Percentiles rank a stretch among this genome's conserved stretches.
Evolutionary conservation across 2,113 vertebrate species (phyloP).

Genomic region (Tachysurus vachellii): DNA sequence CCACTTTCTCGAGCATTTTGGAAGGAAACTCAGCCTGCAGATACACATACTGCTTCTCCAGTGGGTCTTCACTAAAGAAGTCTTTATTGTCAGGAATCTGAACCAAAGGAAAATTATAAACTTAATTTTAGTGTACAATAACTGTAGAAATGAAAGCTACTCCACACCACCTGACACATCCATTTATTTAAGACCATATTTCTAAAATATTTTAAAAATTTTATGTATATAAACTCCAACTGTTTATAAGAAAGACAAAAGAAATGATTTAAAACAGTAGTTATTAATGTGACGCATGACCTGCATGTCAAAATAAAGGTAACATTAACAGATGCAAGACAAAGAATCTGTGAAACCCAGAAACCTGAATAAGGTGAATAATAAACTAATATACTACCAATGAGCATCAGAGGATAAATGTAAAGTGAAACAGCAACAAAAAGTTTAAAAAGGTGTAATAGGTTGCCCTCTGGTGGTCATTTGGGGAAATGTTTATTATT

Average conservation of each 20-base stretch:
- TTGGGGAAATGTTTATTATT: too few relatives aligned
- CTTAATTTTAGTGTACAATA: background rate
- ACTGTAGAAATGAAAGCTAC: background rate
- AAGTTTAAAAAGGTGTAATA: too few relatives aligned
- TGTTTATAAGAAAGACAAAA: background rate
- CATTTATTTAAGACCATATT: background rate
- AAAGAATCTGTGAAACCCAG: too few relatives aligned
- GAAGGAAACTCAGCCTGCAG: slow-evolving; percentile 42
- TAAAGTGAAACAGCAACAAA: too few relatives aligned
- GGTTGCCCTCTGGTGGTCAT: too few relatives aligned
- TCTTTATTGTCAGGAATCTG: slow-evolving; percentile 42
- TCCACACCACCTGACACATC: background rate
- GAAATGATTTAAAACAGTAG: background rate
- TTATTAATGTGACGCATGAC: background rate
- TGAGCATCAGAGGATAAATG: too few relatives aligned
- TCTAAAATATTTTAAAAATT: background rate
- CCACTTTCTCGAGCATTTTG: slow-evolving; percentile 39
- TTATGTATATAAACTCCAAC: too few relatives aligned
- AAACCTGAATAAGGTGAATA: too few relatives aligned
- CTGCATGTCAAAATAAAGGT: background rate
- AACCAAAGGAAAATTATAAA: background rate
- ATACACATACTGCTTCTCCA: slow-evolving; percentile 49
- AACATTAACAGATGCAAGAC: too few relatives aligned
- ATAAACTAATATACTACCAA: too few relatives aligned
- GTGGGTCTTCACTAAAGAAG: slow-evolving; percentile 15